A percentile compares a stretch with the other conserved stretches of the same genome.
Conservation (phyloP, 2,888 invertebrate species). For the Ichneumon xanthorius region DNA sequence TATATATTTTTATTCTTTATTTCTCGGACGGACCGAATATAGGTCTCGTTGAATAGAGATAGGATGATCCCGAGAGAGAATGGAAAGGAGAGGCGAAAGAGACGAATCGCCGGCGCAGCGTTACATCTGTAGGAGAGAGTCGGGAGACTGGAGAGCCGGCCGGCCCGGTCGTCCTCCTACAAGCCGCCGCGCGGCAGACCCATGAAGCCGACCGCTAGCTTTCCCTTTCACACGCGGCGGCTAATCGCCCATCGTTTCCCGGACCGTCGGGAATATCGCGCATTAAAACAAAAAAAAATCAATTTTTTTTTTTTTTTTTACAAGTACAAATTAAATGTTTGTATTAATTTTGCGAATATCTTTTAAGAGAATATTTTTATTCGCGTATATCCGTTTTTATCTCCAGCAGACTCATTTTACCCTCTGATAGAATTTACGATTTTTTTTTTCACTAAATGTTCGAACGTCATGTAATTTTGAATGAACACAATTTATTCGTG, state of each 20-base stretch:
- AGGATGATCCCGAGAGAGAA: neutral
- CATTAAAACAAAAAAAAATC: neutral
- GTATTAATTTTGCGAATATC: neutral
- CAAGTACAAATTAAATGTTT: neutral
- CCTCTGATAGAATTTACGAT: neutral
- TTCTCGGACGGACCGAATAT: neutral
- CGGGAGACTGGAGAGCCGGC: constrained; percentile 61
- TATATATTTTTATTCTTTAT: neutral
- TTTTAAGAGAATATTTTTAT: neutral
- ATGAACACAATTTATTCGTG: neutral
- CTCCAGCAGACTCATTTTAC: no score
- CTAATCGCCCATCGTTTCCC: constrained; percentile 83
- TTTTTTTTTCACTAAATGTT: neutral
- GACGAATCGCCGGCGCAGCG: constrained; percentile 51
- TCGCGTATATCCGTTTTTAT: no score
- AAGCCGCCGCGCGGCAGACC: constrained; percentile 38
- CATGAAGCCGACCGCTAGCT: constrained; percentile 72
- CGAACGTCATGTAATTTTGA: neutral
- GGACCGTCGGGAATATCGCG: constrained; percentile 74
- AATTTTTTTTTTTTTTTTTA: no score
- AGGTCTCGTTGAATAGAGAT: neutral
- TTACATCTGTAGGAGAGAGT: constrained; percentile 63
- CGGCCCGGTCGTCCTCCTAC: constrained; percentile 62
- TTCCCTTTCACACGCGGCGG: constrained; percentile 84
- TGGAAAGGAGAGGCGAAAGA: constrained; percentile 45